These are phyloP conservation scores for Pipa parva DNA, from an alignment of 2,113 vertebrate species.

Conservation along the genomic window DNA sequence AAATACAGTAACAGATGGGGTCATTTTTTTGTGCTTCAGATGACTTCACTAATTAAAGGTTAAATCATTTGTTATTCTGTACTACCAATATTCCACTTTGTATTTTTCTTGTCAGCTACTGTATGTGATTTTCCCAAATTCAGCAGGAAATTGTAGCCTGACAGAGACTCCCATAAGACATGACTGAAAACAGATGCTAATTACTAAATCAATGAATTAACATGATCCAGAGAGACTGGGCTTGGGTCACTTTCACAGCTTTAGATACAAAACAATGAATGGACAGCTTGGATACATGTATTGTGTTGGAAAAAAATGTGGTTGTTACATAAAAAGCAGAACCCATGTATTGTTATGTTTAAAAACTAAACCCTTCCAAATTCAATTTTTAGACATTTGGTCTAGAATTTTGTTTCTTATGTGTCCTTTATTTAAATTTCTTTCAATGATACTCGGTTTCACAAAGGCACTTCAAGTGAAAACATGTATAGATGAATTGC, in stretches of 20 bases:
- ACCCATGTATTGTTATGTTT: no score
- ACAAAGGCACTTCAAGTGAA: no score
- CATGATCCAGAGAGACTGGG: conserved; percentile 34
- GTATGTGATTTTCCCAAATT: conserved; percentile 29
- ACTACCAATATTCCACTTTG: conserved; percentile 8
- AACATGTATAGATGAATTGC: no score
- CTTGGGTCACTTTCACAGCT: conserved; percentile 40
- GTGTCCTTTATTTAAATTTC: background rate
- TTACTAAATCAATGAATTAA: conserved; percentile 43
- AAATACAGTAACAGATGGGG: background rate
- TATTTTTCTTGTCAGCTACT: conserved; percentile 29
- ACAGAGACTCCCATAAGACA: conserved; percentile 33
- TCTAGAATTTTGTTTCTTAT: background rate
- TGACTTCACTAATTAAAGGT: conserved; percentile 15
- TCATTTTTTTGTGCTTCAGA: background rate
- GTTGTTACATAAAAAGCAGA: background rate
- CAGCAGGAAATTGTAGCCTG: conserved; percentile 39
- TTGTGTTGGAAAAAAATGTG: background rate
- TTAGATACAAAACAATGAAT: conserved; percentile 34
- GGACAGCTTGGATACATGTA: background rate
- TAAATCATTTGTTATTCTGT: conserved; percentile 16
- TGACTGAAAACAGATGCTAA: conserved; percentile 37
- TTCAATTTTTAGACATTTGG: background rate
- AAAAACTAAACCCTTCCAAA: background rate
- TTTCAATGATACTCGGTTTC: background rate